Percentiles rank a stretch among this genome's conserved stretches.
These are phyloP conservation scores for Tokudaia tokunoshimensis DNA, from an alignment of 2,797 vertebrate genomes.

Conservation along the genomic window DNA sequence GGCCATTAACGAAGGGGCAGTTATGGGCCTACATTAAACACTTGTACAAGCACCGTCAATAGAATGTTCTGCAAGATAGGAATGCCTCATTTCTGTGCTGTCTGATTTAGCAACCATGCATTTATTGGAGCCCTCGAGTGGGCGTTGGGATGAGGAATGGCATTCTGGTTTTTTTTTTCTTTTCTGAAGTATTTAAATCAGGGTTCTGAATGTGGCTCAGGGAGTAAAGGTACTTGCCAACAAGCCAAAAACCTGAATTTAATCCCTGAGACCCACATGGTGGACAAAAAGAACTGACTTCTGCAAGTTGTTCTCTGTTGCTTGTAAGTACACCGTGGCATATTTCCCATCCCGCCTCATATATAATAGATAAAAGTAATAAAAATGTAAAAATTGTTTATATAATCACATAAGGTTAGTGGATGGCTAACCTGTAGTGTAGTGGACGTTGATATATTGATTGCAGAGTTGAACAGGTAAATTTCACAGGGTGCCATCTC, in stretches of 20 bases:
- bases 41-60: rapidly evolving
- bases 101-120: not conserved
- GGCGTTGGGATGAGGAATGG: not conserved
- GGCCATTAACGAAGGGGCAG: not conserved
- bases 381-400: not conserved
- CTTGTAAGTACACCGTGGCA: not conserved
- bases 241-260: not conserved
- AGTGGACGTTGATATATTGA: not conserved
- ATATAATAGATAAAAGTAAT: not conserved
- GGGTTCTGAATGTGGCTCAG: not conserved
- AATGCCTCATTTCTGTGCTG: slow-evolving; percentile 17
- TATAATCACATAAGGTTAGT: not conserved
- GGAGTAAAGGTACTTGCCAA: not conserved
- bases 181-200: not conserved
- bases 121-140: not conserved
- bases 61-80: not conserved
- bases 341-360: not conserved
- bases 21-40: slow-evolving; percentile 8
- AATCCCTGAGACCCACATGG: not conserved
- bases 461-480: not conserved
- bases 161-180: not conserved
- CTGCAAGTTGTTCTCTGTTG: not conserved
- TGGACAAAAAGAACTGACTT: not conserved
- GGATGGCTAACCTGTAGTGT: not conserved
- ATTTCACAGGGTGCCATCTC: not conserved